A percentile compares a stretch with the other conserved stretches of the same genome.
phyloP scores from a whole-genome alignment of 1,140 invertebrate genomes.

The Drosophila nikananu region DNA sequence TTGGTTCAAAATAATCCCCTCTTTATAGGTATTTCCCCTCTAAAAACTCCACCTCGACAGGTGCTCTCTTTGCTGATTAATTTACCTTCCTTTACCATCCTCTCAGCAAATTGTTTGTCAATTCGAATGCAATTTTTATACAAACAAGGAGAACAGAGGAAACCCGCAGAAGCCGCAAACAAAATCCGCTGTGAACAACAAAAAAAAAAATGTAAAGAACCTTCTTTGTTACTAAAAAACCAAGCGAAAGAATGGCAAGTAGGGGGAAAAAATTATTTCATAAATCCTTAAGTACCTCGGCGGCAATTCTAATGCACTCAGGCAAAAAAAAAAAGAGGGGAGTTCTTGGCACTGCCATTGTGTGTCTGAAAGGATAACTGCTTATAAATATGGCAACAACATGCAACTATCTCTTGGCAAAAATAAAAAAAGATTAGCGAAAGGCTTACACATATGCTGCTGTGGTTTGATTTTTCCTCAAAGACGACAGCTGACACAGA shows the following conservation, averaged over 20 bases:
- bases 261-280: constrained; percentile 73
- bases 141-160: constrained; percentile 25
- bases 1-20: background rate
- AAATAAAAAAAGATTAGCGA: constrained; percentile 61
- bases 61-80: constrained; percentile 34
- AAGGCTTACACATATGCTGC: constrained; percentile 74
- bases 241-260: constrained; percentile 35
- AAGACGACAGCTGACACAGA: constrained; percentile 65
- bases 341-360: constrained; percentile 41
- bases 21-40: background rate
- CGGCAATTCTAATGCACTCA: constrained; percentile 76
- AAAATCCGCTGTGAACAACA: constrained; percentile 47
- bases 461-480: constrained; percentile 69
- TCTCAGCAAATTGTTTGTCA: constrained; percentile 49
- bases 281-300: constrained; percentile 66
- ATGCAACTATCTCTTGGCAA: constrained; percentile 62
- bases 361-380: constrained; percentile 49
- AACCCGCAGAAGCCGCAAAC: constrained; percentile 54
- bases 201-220: constrained; percentile 17
- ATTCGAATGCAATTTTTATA: constrained; percentile 52
- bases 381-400: constrained; percentile 66
- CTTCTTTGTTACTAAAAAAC: constrained; percentile 46
- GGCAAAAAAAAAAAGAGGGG: constrained; percentile 52
- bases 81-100: constrained; percentile 18
- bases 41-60: constrained; percentile 33